A percentile compares a stretch with the other conserved stretches of the same genome.
These are phyloP conservation scores for Dendrophyllia cribrosa DNA, from an alignment of 64 coral and sea anemone species.

Conservation along the genomic window DNA sequence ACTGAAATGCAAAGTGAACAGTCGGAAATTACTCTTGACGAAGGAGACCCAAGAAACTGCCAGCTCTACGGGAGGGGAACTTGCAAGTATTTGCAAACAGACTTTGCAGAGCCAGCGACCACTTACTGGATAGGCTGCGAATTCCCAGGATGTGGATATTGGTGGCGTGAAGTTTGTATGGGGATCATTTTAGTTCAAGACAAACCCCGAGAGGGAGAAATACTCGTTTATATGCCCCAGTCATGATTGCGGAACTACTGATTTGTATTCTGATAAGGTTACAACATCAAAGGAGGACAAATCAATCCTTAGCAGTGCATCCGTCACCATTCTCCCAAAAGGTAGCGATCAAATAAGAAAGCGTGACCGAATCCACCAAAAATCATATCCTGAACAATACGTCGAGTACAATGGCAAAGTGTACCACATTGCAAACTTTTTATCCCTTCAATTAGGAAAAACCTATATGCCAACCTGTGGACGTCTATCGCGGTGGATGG, in stretches of 20 bases:
- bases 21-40: not conserved
- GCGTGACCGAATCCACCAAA: not conserved
- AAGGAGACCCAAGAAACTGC: not conserved
- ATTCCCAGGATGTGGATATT: not conserved
- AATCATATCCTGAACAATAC: not conserved
- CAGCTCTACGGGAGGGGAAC: not conserved
- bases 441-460: not conserved
- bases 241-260: not conserved
- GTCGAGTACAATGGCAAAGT: not conserved
- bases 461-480: not conserved
- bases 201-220: not conserved
- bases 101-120: not conserved
- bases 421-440: not conserved
- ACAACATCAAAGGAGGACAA: no score
- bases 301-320: no score
- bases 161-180: not conserved
- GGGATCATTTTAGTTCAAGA: not conserved
- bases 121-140: not conserved
- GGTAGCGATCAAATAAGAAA: not conserved
- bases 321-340: not conserved
- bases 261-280: no score
- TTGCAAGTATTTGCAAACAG: not conserved
- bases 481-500: not conserved
- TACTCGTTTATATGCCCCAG: not conserved
- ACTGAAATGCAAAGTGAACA: not conserved